Evolutionary conservation across 2,797 vertebrate genomes (phyloP), one percentile per base, ranked within the genome.

Genomic region (Onychomys leucogaster): DNA sequence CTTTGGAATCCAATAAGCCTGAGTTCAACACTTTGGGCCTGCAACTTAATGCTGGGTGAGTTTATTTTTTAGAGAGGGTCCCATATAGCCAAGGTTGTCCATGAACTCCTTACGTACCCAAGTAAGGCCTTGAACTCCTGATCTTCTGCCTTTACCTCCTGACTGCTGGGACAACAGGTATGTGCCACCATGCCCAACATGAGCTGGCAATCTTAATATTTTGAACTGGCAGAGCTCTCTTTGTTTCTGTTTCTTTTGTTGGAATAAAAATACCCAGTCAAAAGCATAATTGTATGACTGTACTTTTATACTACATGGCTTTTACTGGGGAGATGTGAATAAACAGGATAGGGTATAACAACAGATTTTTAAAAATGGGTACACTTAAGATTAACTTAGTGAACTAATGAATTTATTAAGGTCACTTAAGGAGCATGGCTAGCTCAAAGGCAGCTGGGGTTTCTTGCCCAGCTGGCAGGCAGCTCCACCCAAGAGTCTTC

Each of bases 181-280:
- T 43, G 25, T 16, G 23, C 57, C 57, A 29, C 57, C 23, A 41
- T 27, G n/a, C 25, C 57, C 81, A 43, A 23, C 8, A 43, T 34
- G 19, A n/a, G n/a, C 6, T 73, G 37, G n/a, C 43, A 83, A 91
- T 61, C 41, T 92, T 67, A 37, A n/a, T 75, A 55, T 76, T 89
- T 94, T 90, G 84, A 94, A 85, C 32, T 82, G 75, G 49, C 21
- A 94, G n/a, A 91, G n/a, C 0, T 43, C 17, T 80, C 77, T 80
- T 77, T 23, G 14, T 80, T 55, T 34, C 32, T 80, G 19, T 52
- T 34, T 49, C 32, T 34, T 21, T n/a, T 55, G 49, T 49, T 80
- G 17, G 21, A 49, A 80, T 55, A 52, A 80, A 76, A 52, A 19
- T n/a, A n/a, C 49, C 32, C 49, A 34, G 32, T 11, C 49, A 55